These are phyloP conservation scores for Hypomesus transpacificus DNA, from an alignment of 2,113 vertebrate species.

Conservation along the genomic window DNA sequence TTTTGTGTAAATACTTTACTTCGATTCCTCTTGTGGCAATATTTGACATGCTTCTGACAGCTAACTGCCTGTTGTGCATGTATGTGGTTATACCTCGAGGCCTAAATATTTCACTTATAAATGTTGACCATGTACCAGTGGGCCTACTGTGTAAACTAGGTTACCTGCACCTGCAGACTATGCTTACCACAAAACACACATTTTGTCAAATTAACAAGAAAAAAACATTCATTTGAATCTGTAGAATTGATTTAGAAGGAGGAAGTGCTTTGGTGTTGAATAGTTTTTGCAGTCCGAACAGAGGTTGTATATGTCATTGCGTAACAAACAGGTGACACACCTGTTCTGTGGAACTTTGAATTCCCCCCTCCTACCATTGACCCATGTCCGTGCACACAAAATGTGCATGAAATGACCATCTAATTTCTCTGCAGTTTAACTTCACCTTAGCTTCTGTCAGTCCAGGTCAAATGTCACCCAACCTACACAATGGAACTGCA, in stretches of 20 bases:
- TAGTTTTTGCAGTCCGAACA: constrained; percentile 36
- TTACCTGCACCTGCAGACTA: no score
- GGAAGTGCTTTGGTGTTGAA: neutral
- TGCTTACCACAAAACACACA: no score
- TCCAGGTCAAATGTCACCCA: constrained; percentile 24
- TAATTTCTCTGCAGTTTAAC: constrained; percentile 37
- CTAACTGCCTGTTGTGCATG: no score
- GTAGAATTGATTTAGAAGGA: no score
- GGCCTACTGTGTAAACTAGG: no score
- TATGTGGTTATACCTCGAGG: no score
- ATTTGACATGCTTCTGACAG: no score
- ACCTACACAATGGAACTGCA: constrained; percentile 39
- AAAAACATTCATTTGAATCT: no score
- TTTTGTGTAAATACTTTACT: neutral
- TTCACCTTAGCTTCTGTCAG: constrained; percentile 12
- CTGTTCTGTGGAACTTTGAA: constrained; percentile 8
- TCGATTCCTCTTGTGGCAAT: no score
- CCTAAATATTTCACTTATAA: no score
- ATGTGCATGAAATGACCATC: constrained; percentile 22
- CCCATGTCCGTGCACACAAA: neutral
- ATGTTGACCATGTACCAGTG: no score
- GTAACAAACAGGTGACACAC: constrained; percentile 42
- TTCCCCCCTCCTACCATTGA: neutral
- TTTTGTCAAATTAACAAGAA: no score
- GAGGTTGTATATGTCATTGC: constrained; percentile 46